A percentile compares a stretch with the other conserved stretches of the same genome.
These are phyloP conservation scores for Heliconius erato DNA, from an alignment of 2,888 invertebrate genomes.

Conservation along the genomic window DNA sequence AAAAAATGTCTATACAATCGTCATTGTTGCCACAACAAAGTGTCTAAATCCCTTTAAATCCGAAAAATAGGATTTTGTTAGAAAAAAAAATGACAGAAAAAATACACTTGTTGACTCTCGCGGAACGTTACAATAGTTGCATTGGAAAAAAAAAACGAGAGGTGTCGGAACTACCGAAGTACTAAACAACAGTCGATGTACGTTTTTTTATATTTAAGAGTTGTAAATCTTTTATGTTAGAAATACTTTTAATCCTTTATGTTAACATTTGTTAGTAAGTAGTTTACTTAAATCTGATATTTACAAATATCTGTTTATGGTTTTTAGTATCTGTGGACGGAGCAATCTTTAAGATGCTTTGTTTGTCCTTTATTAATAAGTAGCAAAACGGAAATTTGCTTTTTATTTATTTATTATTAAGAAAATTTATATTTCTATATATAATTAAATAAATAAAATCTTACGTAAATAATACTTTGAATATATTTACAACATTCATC, in stretches of 20 bases:
- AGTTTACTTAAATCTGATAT: constrained; percentile 5
- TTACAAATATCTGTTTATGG: background rate
- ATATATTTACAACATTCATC: background rate
- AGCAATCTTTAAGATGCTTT: background rate
- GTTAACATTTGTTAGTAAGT: background rate
- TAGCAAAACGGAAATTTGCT: background rate
- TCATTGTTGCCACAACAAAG: constrained; percentile 85
- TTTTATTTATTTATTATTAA: background rate
- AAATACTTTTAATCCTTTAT: constrained; percentile 35
- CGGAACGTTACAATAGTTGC: constrained; percentile 73
- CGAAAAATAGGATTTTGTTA: constrained; percentile 82
- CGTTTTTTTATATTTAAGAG: constrained; percentile 68
- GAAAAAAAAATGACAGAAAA: constrained; percentile 64
- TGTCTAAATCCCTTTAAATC: constrained; percentile 85
- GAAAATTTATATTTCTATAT: no score
- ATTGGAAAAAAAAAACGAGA: constrained; percentile 66
- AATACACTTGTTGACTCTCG: constrained; percentile 80
- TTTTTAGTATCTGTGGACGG: background rate
- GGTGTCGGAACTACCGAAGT: constrained; percentile 75
- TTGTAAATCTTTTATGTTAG: constrained; percentile 50
- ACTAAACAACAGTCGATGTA: constrained; percentile 76
- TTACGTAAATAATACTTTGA: background rate
- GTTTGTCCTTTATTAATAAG: background rate
- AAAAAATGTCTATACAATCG: constrained; percentile 76
- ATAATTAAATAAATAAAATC: no score